phyloP scores from a whole-genome alignment of 1,140 invertebrate species.

The Oscheius sp. region DNA sequence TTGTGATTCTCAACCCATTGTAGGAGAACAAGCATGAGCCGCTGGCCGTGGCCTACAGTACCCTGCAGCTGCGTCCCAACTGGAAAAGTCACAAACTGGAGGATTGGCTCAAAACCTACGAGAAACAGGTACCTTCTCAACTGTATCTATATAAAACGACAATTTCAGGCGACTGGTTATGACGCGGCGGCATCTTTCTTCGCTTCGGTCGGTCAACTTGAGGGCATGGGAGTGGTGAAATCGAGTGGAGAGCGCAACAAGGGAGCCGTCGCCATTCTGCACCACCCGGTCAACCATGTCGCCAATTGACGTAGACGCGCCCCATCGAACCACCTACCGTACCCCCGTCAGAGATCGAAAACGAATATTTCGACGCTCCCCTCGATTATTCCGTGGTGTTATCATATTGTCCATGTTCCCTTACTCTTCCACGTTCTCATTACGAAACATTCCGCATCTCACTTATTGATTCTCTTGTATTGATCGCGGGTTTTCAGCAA shows the following conservation, averaged over 20 bases:
- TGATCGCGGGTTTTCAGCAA: no score
- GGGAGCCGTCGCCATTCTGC: neutral
- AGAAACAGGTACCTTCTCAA: neutral
- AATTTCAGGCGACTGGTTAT: neutral
- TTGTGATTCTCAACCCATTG: neutral
- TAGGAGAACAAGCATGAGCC: neutral
- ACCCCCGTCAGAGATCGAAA: no score
- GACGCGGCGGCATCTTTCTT: neutral
- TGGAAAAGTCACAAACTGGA: neutral
- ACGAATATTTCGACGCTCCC: no score
- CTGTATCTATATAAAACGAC: neutral
- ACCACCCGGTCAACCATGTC: neutral
- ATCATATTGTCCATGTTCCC: no score
- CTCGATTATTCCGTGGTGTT: no score
- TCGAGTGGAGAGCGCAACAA: neutral
- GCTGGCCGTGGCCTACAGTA: neutral
- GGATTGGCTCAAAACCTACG: slow-evolving; percentile 6
- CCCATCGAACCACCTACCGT: no score
- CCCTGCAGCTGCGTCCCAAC: neutral
- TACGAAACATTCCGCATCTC: no score
- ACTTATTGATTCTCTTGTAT: no score
- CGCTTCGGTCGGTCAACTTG: neutral
- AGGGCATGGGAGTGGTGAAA: neutral
- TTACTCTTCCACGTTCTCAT: no score
- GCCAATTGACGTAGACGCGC: no score